Evolutionary conservation across 2,113 vertebrate genomes (phyloP).

Genomic region (Marmota monax): DNA sequence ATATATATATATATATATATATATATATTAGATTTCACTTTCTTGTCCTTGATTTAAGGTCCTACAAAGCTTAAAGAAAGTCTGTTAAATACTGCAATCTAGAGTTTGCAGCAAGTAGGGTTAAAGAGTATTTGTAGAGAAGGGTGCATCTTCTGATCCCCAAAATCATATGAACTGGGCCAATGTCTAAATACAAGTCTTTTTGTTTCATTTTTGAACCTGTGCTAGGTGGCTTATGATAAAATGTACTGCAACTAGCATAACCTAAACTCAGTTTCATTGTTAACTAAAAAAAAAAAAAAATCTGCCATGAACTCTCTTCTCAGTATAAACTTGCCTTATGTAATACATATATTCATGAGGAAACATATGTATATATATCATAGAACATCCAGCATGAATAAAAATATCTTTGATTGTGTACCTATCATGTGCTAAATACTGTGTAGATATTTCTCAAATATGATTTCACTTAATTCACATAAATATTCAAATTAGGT

Average conservation of each 20-base stretch:
- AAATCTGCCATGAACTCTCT: background rate
- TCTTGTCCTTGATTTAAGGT: background rate
- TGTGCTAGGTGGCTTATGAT: background rate
- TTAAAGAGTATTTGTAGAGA: background rate
- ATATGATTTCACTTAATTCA: slow-evolving; percentile 19
- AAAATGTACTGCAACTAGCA: background rate
- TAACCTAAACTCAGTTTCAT: slow-evolving; percentile 23
- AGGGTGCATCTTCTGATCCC: background rate
- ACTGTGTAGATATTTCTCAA: background rate
- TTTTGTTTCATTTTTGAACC: background rate
- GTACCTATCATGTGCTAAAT: background rate
- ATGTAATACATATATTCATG: background rate
- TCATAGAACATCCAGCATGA: background rate
- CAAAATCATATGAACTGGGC: background rate
- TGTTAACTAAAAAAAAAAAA: background rate
- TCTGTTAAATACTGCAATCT: background rate
- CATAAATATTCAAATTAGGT: background rate
- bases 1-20: background rate
- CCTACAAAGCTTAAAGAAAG: background rate
- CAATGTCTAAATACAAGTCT: background rate
- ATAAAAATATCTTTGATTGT: background rate
- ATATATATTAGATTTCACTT: background rate
- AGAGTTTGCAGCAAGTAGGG: background rate
- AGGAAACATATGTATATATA: background rate
- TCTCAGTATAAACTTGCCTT: background rate